Evolutionary conservation across 2,888 invertebrate species (phyloP).

Genomic region (Rugalucina vietnamica): DNA sequence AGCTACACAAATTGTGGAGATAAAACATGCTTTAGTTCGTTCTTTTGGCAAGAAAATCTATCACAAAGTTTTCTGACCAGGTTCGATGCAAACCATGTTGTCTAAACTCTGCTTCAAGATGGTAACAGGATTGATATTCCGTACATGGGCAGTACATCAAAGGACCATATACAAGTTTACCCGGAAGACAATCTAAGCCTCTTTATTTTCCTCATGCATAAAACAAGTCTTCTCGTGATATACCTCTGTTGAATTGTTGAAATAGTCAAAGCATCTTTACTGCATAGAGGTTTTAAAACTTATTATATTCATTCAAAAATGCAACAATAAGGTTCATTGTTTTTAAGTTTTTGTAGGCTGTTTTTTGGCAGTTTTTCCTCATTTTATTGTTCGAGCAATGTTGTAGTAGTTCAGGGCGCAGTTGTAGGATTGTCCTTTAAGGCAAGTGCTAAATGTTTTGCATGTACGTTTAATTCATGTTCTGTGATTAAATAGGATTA

Average conservation of each 20-base stretch:
- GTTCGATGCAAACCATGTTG: too few relatives aligned
- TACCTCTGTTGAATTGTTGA: too few relatives aligned
- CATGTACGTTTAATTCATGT: too few relatives aligned
- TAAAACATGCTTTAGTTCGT: too few relatives aligned
- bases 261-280: constrained; percentile 6
- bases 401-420: not conserved
- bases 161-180: too few relatives aligned
- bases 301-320: not conserved
- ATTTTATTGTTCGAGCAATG: not conserved
- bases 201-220: not conserved
- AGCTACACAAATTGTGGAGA: not conserved
- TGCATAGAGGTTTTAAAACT: not conserved
- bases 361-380: not conserved
- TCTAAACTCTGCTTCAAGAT: too few relatives aligned
- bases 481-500: too few relatives aligned
- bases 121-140: too few relatives aligned
- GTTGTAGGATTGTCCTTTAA: not conserved
- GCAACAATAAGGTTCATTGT: not conserved
- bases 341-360: not conserved
- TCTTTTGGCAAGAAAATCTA: too few relatives aligned
- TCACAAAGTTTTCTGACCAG: too few relatives aligned
- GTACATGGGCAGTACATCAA: too few relatives aligned
- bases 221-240: too few relatives aligned
- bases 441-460: not conserved
- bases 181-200: not conserved